A percentile compares a stretch with the other conserved stretches of the same genome.
Conservation (phyloP, 2,797 vertebrate species). For the Dromococcyx pavoninus region DNA sequence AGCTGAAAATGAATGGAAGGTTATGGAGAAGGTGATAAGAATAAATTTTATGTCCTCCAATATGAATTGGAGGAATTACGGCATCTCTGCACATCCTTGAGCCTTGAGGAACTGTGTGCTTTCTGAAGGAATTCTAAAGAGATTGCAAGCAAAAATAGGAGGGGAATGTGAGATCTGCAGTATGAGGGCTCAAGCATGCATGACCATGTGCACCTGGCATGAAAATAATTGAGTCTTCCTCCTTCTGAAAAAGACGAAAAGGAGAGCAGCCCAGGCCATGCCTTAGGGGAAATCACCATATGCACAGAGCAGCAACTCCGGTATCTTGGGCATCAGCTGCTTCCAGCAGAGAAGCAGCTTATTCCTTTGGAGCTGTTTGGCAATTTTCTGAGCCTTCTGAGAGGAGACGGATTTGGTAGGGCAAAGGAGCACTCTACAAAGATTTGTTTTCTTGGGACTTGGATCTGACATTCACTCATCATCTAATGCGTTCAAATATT, state of each 20-base stretch:
- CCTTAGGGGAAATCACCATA: constrained; percentile 43
- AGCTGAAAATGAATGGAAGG: constrained; percentile 6
- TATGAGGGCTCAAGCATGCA: background rate
- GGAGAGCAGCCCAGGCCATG: background rate
- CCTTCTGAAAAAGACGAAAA: background rate
- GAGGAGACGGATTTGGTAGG: background rate
- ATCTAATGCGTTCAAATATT: background rate
- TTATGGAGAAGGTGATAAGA: background rate
- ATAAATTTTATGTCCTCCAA: background rate
- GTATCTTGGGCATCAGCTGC: constrained; percentile 30
- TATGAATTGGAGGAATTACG: background rate
- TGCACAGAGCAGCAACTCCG: background rate
- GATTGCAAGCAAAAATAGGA: background rate
- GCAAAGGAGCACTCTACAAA: background rate
- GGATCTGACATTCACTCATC: background rate
- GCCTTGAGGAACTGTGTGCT: background rate
- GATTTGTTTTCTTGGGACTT: constrained; percentile 13
- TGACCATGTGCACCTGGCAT: background rate
- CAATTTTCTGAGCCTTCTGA: constrained; percentile 3
- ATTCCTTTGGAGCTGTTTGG: background rate
- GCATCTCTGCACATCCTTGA: background rate
- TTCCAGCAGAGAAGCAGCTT: background rate
- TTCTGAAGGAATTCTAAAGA: constrained; percentile 6
- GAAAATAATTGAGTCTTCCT: constrained; percentile 27
- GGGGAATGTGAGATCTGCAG: background rate